phyloP scores from a whole-genome alignment of 2,888 invertebrate genomes.

The Andrena haemorrhoa region DNA sequence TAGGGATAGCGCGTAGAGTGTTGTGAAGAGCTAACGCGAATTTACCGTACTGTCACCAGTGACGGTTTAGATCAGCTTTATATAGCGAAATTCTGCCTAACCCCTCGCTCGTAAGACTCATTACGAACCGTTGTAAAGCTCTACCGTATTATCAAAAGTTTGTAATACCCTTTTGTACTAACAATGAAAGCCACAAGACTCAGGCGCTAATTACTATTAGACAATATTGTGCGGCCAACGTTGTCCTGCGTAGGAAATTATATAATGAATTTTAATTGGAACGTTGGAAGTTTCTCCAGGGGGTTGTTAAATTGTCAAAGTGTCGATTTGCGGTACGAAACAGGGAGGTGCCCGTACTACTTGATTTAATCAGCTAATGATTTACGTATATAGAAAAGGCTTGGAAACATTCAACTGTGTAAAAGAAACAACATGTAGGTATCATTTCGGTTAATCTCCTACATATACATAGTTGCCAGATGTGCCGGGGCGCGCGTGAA shows the following conservation, averaged over 20 bases:
- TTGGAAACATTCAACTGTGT: no score
- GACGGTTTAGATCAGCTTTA: conserved; percentile 32
- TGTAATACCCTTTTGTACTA: background rate
- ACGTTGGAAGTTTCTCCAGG: conserved; percentile 9
- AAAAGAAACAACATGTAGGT: no score
- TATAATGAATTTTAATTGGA: conserved; percentile 21
- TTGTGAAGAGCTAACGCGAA: conserved; percentile 14
- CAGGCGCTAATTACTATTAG: conserved; percentile 32
- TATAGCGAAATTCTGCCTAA: conserved; percentile 42
- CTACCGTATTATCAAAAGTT: conserved; percentile 43
- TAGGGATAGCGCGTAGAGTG: background rate
- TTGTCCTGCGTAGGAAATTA: background rate
- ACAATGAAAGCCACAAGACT: conserved; percentile 6
- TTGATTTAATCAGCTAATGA: no score
- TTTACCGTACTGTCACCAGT: conserved; percentile 9
- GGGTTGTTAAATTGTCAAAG: conserved; percentile 14
- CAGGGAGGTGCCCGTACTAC: no score
- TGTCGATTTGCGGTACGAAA: no score
- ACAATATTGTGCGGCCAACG: conserved; percentile 24
- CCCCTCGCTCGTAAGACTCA: conserved; percentile 14
- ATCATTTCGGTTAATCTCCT: no score
- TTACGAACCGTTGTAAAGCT: conserved; percentile 17
- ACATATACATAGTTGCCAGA: no score
- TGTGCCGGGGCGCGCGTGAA: no score
- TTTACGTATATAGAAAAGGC: no score